Evolutionary conservation across 2,797 vertebrate species (phyloP), one percentile per base, ranked within the genome.

Genomic region (Tinamus major): DNA sequence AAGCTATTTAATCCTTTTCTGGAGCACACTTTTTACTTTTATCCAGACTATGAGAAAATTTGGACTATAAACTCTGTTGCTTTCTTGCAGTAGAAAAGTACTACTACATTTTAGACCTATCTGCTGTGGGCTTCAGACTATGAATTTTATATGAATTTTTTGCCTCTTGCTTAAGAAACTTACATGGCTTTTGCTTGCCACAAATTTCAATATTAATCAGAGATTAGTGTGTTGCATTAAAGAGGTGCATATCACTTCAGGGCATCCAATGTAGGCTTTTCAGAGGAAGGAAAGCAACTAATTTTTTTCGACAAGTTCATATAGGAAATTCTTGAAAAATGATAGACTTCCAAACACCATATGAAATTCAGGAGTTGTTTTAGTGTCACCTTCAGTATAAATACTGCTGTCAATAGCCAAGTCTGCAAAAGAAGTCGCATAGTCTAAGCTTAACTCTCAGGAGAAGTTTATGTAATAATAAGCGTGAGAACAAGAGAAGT

Each of bases 291-390:
- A 89, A 74, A 74, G 26, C 67, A 81, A 48, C 35, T 90, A 79
- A 86, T 53, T 53, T 84, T 84, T 94, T 83, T 93, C 86, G 85
- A 35, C 61, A 70, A 29, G 0, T 86, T 95, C 61, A 58, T 79
- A 68, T 53, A 64, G 68, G 37, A 94, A 94, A 89, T 61, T 56
- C 59, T 79, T 85, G 56, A 91, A 81, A 95, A 91, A 56, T 44
- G 20, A 59, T 6, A 18, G 83, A 84, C 24, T 55, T 53, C 27
- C 35, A 86, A 74, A 91, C 23, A 84, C 42, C 33, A 79, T 39
- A 35, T 91, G 33, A 92, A 72, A 91, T 69, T 69, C 74, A 75
- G 31, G 33, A 69, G 68, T 62, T 58, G 7, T 71, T 94, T 92
- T 79, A 70, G 18, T 67, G 56, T 77, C 55, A 67, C 9, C 49